Base-by-base conservation (phyloP, 1,140 invertebrate species). In the Pollicipes pollicipes region DNA sequence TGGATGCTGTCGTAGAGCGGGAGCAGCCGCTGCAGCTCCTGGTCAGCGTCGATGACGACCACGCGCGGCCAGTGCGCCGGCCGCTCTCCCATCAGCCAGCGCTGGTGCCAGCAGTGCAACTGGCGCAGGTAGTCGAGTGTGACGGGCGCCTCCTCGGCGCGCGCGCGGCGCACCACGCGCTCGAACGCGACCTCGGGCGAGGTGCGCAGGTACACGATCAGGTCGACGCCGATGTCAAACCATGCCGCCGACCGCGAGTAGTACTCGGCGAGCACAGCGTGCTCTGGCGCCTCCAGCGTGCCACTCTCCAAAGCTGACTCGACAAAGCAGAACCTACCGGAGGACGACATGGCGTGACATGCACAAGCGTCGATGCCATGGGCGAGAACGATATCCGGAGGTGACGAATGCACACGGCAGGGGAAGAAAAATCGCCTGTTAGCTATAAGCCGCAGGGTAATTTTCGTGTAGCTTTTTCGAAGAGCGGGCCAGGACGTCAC, bases 131-230 rank as follows among this genome's bases (percentile, higher is more conserved):
- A 84, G 16, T 79, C 76, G 8, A 80, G 69, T 32, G 79, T 75
- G 32, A 82, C 74, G 16, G 69, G 29, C 68, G 76, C 73, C 69
- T 85, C 84, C 77, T 86, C 84, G 63, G 78, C 76, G 66, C 84
- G 76, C 31, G 77, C 79, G 74, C 85, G 75, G 37, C 76, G 77
- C 73, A 79, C 77, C 73, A 85, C 81, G 74, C 84, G 77, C n/a
- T 81, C 74, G 75, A 78, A 81, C 28, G 82, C 84, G 28, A 80
- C 75, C 72, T 83, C 78, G 8, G 85, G 84, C 63, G 76, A 77
- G 69, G 84, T 81, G 72, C 80, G 78, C 69, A 86, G 73, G 74
- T 86, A 86, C n/a, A 86, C 83, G 74, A 85, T 83, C 8, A 84
- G 75, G 77, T 85, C 83, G 69, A 85, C 70, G 24, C 77, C 74